Conservation (phyloP, 2,113 vertebrate species). For the Cheilinus undulatus region DNA sequence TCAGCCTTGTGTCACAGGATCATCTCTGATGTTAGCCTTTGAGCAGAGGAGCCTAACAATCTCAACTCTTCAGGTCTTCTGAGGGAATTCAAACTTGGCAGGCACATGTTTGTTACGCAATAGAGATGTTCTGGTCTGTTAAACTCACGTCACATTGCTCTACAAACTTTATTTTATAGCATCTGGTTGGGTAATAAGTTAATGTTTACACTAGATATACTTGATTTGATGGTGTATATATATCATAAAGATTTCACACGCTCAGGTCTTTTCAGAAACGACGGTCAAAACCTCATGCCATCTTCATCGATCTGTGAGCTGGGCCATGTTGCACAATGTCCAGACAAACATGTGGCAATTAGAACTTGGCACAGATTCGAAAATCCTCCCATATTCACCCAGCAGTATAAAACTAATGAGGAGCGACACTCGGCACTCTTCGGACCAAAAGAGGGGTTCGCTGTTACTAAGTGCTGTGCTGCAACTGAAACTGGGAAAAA, state of each 20-base stretch:
- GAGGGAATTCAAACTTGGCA: constrained; percentile 1
- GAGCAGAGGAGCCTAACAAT: too few species aligned
- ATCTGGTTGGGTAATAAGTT: background rate
- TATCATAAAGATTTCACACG: background rate
- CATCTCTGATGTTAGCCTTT: background rate
- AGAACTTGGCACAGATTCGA: constrained; percentile 37
- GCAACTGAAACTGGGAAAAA: constrained; percentile 43
- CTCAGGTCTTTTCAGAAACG: background rate
- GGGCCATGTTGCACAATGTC: constrained; percentile 46
- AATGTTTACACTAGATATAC: constrained; percentile 18
- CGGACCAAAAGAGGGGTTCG: constrained; percentile 18
- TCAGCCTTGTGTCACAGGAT: background rate
- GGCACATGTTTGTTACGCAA: background rate
- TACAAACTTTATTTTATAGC: background rate
- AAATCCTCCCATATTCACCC: constrained; percentile 47
- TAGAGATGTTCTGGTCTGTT: background rate
- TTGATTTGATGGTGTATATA: constrained; percentile 11
- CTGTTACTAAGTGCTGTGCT: constrained; percentile 56
- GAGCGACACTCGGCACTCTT: background rate
- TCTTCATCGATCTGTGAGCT: constrained; percentile 18
- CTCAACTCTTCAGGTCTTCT: background rate
- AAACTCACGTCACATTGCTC: background rate
- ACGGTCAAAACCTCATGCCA: background rate
- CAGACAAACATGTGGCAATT: constrained; percentile 53
- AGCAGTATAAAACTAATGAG: constrained; percentile 43